A percentile compares a stretch with the other conserved stretches of the same genome.
These are phyloP conservation scores for Gymnoscopelus microlampas DNA, from an alignment of 2,797 vertebrate species.

Conservation along the genomic window DNA sequence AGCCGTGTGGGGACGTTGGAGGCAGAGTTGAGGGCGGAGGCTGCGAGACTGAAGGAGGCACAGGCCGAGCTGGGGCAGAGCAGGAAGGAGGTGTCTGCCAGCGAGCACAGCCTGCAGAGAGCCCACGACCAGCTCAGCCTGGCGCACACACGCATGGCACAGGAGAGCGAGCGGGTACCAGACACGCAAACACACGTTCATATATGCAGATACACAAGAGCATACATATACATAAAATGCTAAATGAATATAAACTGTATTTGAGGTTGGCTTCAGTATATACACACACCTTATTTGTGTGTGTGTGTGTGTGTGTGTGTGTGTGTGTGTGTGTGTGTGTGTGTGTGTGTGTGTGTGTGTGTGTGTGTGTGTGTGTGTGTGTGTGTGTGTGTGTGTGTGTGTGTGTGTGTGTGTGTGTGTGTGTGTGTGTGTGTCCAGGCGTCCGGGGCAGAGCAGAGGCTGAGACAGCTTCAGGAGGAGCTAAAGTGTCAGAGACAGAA, in stretches of 20 bases:
- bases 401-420: constrained; percentile 9
- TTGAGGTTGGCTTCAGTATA: too few relatives aligned
- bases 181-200: background rate
- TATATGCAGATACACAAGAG: background rate
- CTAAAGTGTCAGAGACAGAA: constrained; percentile 84
- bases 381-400: background rate
- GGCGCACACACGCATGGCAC: constrained; percentile 62
- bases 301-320: background rate
- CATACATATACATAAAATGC: background rate
- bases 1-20: constrained; percentile 69
- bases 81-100: constrained; percentile 70
- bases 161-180: constrained; percentile 79
- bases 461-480: constrained; percentile 84
- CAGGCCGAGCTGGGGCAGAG: constrained; percentile 67
- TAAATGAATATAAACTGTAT: too few relatives aligned
- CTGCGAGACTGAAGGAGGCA: constrained; percentile 52
- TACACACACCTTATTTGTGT: background rate
- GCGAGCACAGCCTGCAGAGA: constrained; percentile 71
- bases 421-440: constrained; percentile 60
- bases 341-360: constrained; percentile 28
- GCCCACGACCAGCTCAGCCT: constrained; percentile 67
- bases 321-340: constrained; percentile 29
- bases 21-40: constrained; percentile 70
- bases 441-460: constrained; percentile 72
- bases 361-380: constrained; percentile 23